These are phyloP conservation scores for Xenentodon cancila DNA, from an alignment of 2,797 vertebrate species.

Conservation along the genomic window DNA sequence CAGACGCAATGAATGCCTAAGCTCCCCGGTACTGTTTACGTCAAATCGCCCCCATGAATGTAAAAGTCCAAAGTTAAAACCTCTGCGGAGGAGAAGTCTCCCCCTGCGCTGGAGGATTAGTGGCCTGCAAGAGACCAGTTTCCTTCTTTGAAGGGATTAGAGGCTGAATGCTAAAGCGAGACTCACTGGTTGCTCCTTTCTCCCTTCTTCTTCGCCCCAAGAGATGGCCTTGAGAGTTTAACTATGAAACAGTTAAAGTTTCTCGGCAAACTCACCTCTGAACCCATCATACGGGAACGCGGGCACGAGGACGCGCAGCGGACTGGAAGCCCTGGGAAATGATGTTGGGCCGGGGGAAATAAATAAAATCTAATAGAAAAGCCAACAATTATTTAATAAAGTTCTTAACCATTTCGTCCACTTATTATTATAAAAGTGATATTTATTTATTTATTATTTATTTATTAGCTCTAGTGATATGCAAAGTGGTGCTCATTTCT, in stretches of 20 bases:
- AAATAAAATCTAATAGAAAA: background rate
- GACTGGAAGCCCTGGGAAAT: slow-evolving; percentile 33
- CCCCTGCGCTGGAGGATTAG: slow-evolving; percentile 80
- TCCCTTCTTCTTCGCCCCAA: background rate
- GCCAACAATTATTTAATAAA: background rate
- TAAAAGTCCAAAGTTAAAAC: slow-evolving; percentile 80
- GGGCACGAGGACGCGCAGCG: slow-evolving; percentile 26
- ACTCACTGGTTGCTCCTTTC: slow-evolving; percentile 69
- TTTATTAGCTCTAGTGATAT: too few relatives aligned
- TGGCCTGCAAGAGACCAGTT: slow-evolving; percentile 65
- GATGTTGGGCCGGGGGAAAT: background rate
- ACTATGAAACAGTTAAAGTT: slow-evolving; percentile 79
- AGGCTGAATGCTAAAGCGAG: slow-evolving; percentile 55
- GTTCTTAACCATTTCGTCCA: too few relatives aligned
- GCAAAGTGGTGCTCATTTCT: too few relatives aligned
- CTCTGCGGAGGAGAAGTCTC: slow-evolving; percentile 65
- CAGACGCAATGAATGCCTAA: slow-evolving; percentile 81
- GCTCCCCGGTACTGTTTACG: slow-evolving; percentile 79
- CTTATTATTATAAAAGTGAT: background rate
- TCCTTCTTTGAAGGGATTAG: slow-evolving; percentile 79
- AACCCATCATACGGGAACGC: slow-evolving; percentile 64
- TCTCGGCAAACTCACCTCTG: slow-evolving; percentile 78
- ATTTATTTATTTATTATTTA: background rate
- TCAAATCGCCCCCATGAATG: slow-evolving; percentile 82
- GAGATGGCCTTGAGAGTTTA: slow-evolving; percentile 50